Evolutionary conservation across 2,113 vertebrate genomes (phyloP).

Genomic region (Apus apus): DNA sequence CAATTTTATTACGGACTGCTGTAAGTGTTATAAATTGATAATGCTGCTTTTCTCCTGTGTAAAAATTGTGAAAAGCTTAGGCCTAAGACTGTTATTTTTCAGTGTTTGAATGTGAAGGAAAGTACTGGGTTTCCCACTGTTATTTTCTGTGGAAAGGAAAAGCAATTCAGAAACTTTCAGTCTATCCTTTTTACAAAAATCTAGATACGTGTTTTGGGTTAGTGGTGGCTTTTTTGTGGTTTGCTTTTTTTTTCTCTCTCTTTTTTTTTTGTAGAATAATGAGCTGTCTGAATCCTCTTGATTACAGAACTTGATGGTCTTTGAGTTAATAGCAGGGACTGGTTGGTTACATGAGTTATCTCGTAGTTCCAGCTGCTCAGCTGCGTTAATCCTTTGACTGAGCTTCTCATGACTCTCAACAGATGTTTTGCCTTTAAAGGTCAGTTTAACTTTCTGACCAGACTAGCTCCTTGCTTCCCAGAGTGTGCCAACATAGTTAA

Average conservation of each 20-base stretch:
- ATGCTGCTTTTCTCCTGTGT: background rate
- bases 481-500: background rate
- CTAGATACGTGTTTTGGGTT: background rate
- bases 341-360: background rate
- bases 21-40: background rate
- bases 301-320: background rate
- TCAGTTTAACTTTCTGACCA: background rate
- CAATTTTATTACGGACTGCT: background rate
- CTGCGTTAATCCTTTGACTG: background rate
- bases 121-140: background rate
- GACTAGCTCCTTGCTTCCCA: background rate
- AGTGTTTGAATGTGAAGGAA: background rate
- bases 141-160: background rate
- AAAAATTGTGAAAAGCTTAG: background rate
- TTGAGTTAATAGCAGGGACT: background rate
- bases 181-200: background rate
- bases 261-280: background rate
- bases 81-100: background rate
- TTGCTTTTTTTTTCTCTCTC: too few species aligned
- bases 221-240: too few species aligned
- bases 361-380: background rate
- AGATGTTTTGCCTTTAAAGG: conserved; percentile 50
- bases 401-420: background rate
- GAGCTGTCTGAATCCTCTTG: background rate
- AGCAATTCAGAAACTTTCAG: background rate